Evolutionary conservation across 1,140 invertebrate species (phyloP), one percentile per base, ranked within the genome.

Genomic region (Pollicipes pollicipes): DNA sequence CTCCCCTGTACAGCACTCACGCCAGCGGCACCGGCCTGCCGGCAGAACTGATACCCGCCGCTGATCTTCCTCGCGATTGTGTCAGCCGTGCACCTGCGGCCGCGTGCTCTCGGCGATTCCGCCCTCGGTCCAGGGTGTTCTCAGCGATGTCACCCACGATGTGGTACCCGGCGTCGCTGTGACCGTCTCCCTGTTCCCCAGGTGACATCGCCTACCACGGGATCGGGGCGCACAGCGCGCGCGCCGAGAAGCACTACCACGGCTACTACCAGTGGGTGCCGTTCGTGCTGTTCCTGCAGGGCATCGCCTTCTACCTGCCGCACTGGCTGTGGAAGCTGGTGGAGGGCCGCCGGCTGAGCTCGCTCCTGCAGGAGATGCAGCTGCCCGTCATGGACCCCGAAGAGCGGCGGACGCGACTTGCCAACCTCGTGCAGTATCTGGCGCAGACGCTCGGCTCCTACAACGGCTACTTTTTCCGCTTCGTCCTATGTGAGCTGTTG

Each of bases 321-420:
- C 91, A 94, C 77, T 91, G 88, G 87, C 84, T 95, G 76, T 95
- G 92, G 92, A 94, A 94, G 78, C 89, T 89, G 75, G 89, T 88
- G 85, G 91, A 94, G 80, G 88, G 91, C 76, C 73, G 74, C 68
- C 72, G 69, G 29, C 69, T 71, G 4, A 45, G 73, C 66, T 69
- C 63, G 8, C 71, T 76, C 0, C 69, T 75, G 28, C 73, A 74
- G 69, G 75, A 73, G 2, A 70, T 75, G 16, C 69, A 73, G 26
- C 31, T 68, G 31, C 66, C 70, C 63, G 64, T 71, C 16, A 72
- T 74, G 58, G 73, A 74, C 58, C 70, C 72, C 29, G 27, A 17
- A 2, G 66, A 30, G 1, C 66, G 29, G 26, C 27, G 3, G 28
- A n/a, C 66, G n/a, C 66, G 69, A 30, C 30, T 64, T 21, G 30